phyloP scores from a whole-genome alignment of 2,888 invertebrate species.

The Monoplex corrugatus region DNA sequence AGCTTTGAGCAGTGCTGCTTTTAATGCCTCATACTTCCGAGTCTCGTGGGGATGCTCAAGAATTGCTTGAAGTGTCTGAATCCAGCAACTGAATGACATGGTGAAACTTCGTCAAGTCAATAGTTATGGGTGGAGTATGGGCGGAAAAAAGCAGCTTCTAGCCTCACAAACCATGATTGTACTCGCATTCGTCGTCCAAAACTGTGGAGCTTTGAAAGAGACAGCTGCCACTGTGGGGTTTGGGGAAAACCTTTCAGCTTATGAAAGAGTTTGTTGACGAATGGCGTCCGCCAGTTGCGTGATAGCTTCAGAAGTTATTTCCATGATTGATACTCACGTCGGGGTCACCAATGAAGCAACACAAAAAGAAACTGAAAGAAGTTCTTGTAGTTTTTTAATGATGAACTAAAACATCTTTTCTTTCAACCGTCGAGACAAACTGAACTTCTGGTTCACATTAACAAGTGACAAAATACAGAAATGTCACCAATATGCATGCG shows the following conservation, averaged over 20 bases:
- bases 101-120: slow-evolving; percentile 14
- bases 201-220: neutral
- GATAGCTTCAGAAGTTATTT: neutral
- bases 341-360: neutral
- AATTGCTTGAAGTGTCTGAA: neutral
- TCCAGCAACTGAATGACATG: slow-evolving; percentile 14
- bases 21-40: neutral
- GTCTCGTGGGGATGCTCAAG: neutral
- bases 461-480: too few species aligned
- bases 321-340: neutral
- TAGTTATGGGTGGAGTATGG: neutral
- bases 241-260: too few species aligned
- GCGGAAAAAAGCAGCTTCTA: neutral
- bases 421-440: too few species aligned
- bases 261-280: neutral
- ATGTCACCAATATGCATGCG: too few species aligned
- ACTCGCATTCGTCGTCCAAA: neutral
- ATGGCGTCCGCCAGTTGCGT: neutral
- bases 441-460: too few species aligned
- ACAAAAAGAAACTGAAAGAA: too few species aligned
- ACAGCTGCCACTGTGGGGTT: neutral
- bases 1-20: neutral
- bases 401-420: too few species aligned
- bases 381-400: too few species aligned
- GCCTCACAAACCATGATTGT: neutral